A percentile compares a stretch with the other conserved stretches of the same genome.
These are phyloP conservation scores for Rotaria sp. DNA, from an alignment of 2,888 invertebrate species.

Conservation along the genomic window DNA sequence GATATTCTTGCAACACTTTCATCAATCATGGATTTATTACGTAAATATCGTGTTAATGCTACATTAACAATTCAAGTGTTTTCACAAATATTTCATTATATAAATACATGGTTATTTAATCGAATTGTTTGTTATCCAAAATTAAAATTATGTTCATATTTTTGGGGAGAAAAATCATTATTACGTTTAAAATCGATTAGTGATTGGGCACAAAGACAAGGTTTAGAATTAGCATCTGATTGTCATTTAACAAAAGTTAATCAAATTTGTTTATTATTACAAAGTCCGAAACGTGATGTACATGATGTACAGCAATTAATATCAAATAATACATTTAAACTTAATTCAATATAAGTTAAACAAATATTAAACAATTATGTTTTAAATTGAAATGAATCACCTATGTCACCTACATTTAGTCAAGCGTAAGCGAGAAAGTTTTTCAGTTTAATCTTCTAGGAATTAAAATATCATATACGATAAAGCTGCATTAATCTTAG, in stretches of 20 bases:
- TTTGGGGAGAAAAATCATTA: conserved; percentile 77
- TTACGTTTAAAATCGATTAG: conserved; percentile 76
- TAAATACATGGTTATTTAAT: conserved; percentile 87
- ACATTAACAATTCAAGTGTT: conserved; percentile 96
- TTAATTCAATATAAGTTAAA: conserved; percentile 82
- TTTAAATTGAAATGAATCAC: conserved; percentile 21
- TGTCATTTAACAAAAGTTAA: conserved; percentile 84
- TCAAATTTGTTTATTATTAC: conserved; percentile 74
- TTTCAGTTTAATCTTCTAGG: not conserved
- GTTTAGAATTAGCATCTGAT: conserved; percentile 93
- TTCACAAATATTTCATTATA: conserved; percentile 91
- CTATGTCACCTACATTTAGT: conserved; percentile 8
- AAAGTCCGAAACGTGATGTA: conserved; percentile 72
- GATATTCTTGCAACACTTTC: conserved; percentile 67
- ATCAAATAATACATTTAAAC: conserved; percentile 84
- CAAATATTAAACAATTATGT: conserved; percentile 35
- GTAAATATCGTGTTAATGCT: conserved; percentile 88
- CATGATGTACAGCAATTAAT: conserved; percentile 77
- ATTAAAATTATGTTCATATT: conserved; percentile 65
- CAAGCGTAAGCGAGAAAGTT: not conserved
- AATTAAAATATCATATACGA: not conserved
- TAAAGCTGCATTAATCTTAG: no score
- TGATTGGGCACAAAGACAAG: conserved; percentile 93
- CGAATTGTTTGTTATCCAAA: conserved; percentile 53
- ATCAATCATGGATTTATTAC: conserved; percentile 78